Evolutionary conservation across 2,113 vertebrate genomes (phyloP).

Genomic region (Halichoerus grypus): DNA sequence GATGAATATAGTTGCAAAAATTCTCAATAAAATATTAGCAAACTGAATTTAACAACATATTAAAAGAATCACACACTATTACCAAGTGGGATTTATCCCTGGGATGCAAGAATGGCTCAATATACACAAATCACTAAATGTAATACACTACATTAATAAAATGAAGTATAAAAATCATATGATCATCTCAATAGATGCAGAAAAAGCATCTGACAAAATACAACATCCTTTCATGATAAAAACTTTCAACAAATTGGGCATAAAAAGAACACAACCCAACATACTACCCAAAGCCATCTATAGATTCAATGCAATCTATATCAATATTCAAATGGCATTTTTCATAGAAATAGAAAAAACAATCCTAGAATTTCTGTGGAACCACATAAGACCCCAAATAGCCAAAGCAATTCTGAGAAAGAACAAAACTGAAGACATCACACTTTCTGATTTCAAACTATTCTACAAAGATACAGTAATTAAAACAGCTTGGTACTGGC

Average conservation of each 20-base stretch:
- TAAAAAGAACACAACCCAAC: background rate
- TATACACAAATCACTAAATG: background rate
- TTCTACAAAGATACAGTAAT: background rate
- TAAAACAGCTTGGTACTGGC: background rate
- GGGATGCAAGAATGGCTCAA: background rate
- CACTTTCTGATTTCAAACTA: background rate
- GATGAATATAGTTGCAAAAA: background rate
- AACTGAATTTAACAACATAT: background rate
- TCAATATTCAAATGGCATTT: background rate
- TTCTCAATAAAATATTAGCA: constrained; percentile 11
- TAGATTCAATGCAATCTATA: background rate
- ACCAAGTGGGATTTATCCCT: background rate
- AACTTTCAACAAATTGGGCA: background rate
- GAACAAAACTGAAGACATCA: background rate
- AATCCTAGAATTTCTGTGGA: background rate
- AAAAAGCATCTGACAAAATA: background rate
- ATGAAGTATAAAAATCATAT: background rate
- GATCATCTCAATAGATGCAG: background rate
- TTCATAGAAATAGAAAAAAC: constrained; percentile 20
- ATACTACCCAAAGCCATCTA: background rate
- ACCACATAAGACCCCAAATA: background rate
- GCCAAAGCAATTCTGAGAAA: background rate
- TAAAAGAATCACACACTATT: background rate
- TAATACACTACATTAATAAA: background rate
- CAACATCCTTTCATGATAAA: background rate